Percentiles rank a stretch among this genome's conserved stretches.
Evolutionary conservation across 2,113 vertebrate species (phyloP).

Genomic region (Hymenochirus boettgeri): DNA sequence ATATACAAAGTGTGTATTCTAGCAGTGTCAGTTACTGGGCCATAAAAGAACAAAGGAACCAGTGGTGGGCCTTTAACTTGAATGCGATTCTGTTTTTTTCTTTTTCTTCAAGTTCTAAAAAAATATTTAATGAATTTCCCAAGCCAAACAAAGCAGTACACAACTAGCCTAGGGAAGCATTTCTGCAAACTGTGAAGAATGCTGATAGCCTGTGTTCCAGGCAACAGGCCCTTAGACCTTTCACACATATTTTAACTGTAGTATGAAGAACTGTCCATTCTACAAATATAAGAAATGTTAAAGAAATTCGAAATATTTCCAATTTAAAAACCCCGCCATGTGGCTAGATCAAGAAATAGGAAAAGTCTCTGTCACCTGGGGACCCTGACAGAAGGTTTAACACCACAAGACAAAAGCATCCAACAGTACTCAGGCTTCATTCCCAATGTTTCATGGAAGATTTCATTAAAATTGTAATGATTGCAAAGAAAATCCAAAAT

Average conservation of each 20-base stretch:
- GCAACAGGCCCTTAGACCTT: constrained; percentile 31
- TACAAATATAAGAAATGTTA: constrained; percentile 6
- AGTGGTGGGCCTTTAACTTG: neutral
- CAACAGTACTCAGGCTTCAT: too few species aligned
- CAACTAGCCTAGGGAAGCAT: constrained; percentile 25
- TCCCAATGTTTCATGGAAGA: too few species aligned
- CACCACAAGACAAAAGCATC: too few species aligned
- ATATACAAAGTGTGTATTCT: neutral
- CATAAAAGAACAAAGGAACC: constrained; percentile 1
- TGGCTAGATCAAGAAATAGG: too few species aligned
- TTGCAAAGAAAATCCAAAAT: too few species aligned
- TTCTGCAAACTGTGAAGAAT: constrained; percentile 30
- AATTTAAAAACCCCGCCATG: too few species aligned
- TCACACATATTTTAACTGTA: constrained; percentile 19
- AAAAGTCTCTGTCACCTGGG: too few species aligned
- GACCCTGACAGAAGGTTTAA: too few species aligned
- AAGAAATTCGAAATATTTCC: constrained; percentile 12
- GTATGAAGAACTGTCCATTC: constrained; percentile 1
- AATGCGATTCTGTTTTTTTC: neutral
- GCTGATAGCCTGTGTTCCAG: constrained; percentile 17
- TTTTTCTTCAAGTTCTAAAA: neutral
- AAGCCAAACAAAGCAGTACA: constrained; percentile 21
- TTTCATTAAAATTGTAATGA: too few species aligned
- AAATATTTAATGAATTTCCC: constrained; percentile 12
- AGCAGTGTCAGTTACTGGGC: neutral